These are phyloP conservation scores for Carpatolechia fugitivella DNA, from an alignment of 2,888 invertebrate species.

Conservation along the genomic window DNA sequence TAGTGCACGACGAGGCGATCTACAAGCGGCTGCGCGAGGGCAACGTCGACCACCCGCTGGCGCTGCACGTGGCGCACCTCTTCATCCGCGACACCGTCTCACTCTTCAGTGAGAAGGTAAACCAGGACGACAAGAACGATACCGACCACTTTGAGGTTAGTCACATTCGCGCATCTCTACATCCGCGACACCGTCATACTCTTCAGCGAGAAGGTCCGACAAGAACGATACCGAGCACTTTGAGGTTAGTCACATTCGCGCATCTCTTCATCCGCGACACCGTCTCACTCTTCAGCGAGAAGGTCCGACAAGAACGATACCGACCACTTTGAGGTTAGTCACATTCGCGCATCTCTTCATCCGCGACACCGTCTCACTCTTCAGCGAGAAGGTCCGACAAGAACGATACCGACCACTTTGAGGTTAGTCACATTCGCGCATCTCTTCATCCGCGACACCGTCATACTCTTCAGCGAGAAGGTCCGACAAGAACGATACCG, in stretches of 20 bases:
- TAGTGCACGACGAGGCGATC: slow-evolving; percentile 91
- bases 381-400: slow-evolving; percentile 95
- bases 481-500: slow-evolving; percentile 94
- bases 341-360: slow-evolving; percentile 97
- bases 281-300: too few relatives aligned
- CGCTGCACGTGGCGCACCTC: slow-evolving; percentile 97
- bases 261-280: too few relatives aligned
- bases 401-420: slow-evolving; percentile 98
- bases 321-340: slow-evolving; percentile 96
- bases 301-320: slow-evolving; percentile 94
- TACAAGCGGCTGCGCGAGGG: slow-evolving; percentile 90
- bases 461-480: too few relatives aligned
- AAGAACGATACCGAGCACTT: slow-evolving; percentile 97
- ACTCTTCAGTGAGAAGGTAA: slow-evolving; percentile 94
- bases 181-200: slow-evolving; percentile 49
- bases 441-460: too few relatives aligned
- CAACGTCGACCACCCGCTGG: slow-evolving; percentile 95
- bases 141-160: slow-evolving; percentile 98
- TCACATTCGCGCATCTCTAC: neutral
- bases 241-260: slow-evolving; percentile 83
- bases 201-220: slow-evolving; percentile 96
- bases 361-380: slow-evolving; percentile 96
- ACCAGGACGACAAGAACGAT: slow-evolving; percentile 95
- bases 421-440: slow-evolving; percentile 79
- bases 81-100: slow-evolving; percentile 98